Conservation (phyloP, 2,113 vertebrate species). For the Toxotes chatareus region DNA sequence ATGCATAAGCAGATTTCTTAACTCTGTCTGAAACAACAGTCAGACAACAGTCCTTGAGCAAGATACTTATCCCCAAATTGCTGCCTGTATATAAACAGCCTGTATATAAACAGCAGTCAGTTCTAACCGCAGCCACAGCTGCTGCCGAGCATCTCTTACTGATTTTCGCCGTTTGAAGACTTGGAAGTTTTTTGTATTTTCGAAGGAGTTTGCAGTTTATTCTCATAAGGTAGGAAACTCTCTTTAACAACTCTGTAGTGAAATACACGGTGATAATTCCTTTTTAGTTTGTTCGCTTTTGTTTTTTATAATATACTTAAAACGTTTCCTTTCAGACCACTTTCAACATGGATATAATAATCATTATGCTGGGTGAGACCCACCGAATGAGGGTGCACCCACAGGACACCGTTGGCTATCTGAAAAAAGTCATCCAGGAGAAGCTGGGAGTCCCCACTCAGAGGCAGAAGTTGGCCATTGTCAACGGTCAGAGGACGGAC, state of each 20-base stretch:
- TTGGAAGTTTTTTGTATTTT: no score
- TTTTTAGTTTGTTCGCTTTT: neutral
- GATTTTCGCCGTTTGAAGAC: no score
- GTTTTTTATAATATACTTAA: neutral
- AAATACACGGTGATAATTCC: neutral
- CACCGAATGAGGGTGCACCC: constrained; percentile 71
- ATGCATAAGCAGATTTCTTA: no score
- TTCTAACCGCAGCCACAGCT: fast-evolving
- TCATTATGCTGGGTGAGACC: constrained; percentile 40
- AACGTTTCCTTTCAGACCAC: neutral
- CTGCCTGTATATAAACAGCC: no score
- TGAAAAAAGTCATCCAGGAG: constrained; percentile 47
- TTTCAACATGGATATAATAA: constrained; percentile 58
- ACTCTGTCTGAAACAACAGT: no score
- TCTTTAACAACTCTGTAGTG: neutral
- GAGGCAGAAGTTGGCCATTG: constrained; percentile 51
- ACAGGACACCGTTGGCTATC: constrained; percentile 41
- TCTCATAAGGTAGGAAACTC: constrained; percentile 12
- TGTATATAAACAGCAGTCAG: constrained; percentile 22
- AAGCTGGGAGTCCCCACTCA: fast-evolving
- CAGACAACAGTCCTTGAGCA: no score
- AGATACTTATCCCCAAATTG: no score
- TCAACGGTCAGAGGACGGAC: constrained; percentile 30
- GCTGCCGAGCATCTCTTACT: neutral
- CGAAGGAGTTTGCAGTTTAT: fast-evolving